Evolutionary conservation across 2,888 invertebrate species (phyloP).

Genomic region (Nephrotoma guestfalica): DNA sequence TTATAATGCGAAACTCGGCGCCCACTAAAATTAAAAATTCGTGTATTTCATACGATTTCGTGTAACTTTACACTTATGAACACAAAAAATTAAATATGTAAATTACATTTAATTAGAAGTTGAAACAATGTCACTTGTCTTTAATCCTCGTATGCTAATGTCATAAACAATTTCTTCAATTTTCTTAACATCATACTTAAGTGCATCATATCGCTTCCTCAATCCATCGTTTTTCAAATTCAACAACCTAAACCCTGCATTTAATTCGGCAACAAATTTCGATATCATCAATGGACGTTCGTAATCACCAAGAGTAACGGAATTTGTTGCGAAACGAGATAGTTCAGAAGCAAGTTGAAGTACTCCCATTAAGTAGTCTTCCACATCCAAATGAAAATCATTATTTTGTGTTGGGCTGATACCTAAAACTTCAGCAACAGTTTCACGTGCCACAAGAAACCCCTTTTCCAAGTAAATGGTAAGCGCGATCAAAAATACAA

Average conservation of each 20-base stretch:
- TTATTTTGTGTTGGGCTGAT: slow-evolving; percentile 48
- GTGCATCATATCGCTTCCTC: slow-evolving; percentile 70
- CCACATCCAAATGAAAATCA: slow-evolving; percentile 82
- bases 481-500: slow-evolving; percentile 63
- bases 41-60: no score
- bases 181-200: slow-evolving; percentile 88
- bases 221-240: slow-evolving; percentile 84
- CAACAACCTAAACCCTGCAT: slow-evolving; percentile 75
- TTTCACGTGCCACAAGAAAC: slow-evolving; percentile 54
- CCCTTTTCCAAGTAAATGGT: slow-evolving; percentile 70
- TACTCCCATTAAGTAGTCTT: slow-evolving; percentile 78
- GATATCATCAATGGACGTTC: slow-evolving; percentile 68
- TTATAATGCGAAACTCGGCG: no score
- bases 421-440: slow-evolving; percentile 62
- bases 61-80: no score
- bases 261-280: slow-evolving; percentile 71
- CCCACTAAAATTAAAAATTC: no score
- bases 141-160: slow-evolving; percentile 64
- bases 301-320: slow-evolving; percentile 74
- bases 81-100: background rate
- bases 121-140: slow-evolving; percentile 9
- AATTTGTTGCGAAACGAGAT: slow-evolving; percentile 68
- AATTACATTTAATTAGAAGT: background rate
- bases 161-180: slow-evolving; percentile 87
- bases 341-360: slow-evolving; percentile 71